Conservation (phyloP, 2,797 vertebrate genomes). For the Sphaeramia orbicularis region DNA sequence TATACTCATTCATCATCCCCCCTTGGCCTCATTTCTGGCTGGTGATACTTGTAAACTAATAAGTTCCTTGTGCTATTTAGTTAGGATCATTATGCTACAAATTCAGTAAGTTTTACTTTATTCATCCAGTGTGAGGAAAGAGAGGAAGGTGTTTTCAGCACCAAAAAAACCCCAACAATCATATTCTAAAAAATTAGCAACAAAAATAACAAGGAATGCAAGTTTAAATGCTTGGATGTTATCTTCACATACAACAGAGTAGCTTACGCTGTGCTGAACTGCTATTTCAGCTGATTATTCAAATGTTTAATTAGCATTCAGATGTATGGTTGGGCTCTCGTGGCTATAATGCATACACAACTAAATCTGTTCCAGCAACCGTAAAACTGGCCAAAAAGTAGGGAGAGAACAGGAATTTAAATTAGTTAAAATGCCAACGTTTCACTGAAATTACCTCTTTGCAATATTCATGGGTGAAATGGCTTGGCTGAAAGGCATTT, state of each 20-base stretch:
- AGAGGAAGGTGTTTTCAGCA: background rate
- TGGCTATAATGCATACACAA: slow-evolving; percentile 68
- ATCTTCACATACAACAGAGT: slow-evolving; percentile 7
- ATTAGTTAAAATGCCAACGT: slow-evolving; percentile 83
- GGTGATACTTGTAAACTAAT: slow-evolving; percentile 92
- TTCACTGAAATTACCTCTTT: slow-evolving; percentile 76
- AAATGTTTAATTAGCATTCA: slow-evolving; percentile 80
- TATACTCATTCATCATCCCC: slow-evolving; percentile 92
- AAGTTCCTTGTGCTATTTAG: slow-evolving; percentile 86
- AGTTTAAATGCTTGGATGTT: slow-evolving; percentile 23
- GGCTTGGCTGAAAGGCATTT: slow-evolving; percentile 81
- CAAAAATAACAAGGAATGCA: background rate
- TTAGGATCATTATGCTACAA: slow-evolving; percentile 87
- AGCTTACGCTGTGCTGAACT: slow-evolving; percentile 20
- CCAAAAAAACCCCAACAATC: background rate
- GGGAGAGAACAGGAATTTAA: slow-evolving; percentile 78
- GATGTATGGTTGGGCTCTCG: slow-evolving; percentile 66
- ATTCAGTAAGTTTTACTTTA: slow-evolving; percentile 81
- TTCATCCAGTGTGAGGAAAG: slow-evolving; percentile 28
- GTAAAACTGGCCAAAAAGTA: slow-evolving; percentile 58
- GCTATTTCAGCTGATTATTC: slow-evolving; percentile 71
- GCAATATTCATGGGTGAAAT: slow-evolving; percentile 83
- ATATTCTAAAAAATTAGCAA: background rate
- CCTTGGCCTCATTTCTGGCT: slow-evolving; percentile 97
- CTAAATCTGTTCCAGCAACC: slow-evolving; percentile 68